Conservation (phyloP, 2,888 invertebrate genomes). For the Campoletis raptor region DNA sequence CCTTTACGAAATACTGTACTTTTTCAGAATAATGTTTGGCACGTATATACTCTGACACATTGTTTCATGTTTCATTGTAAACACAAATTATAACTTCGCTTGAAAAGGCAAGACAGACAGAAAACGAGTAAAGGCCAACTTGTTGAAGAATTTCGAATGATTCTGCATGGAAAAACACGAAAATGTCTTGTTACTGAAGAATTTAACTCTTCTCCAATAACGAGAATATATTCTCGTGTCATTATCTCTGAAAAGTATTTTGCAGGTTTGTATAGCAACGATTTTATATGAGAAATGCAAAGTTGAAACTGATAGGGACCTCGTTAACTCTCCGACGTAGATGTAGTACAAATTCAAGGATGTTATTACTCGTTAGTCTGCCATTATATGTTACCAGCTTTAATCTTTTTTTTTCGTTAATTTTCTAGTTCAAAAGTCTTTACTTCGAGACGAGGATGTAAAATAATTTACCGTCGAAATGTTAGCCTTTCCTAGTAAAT, state of each 20-base stretch:
- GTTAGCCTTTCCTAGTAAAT: not conserved
- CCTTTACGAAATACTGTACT: slow-evolving; percentile 3
- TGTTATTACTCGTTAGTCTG: not conserved
- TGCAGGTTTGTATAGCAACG: not conserved
- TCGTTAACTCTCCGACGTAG: not conserved
- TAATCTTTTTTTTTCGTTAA: not conserved
- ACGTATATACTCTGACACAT: not conserved
- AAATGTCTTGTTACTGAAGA: not conserved
- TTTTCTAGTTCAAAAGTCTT: not conserved
- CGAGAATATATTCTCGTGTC: not conserved
- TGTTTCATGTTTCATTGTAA: slow-evolving; percentile 29
- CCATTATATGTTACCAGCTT: not conserved
- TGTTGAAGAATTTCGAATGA: not conserved
- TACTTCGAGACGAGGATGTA: not conserved
- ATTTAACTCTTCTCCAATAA: not conserved
- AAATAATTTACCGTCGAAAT: not conserved
- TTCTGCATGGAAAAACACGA: not conserved
- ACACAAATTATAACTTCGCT: slow-evolving; percentile 26
- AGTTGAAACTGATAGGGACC: not conserved
- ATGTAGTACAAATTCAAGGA: not conserved
- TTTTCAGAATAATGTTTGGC: not conserved
- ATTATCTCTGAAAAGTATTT: not conserved
- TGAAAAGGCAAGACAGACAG: slow-evolving; percentile 7
- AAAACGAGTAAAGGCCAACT: slow-evolving; percentile 3
- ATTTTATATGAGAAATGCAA: not conserved